A percentile compares a stretch with the other conserved stretches of the same genome.
Conservation (phyloP, 2,888 invertebrate genomes). For the Macrophya alboannulata region DNA sequence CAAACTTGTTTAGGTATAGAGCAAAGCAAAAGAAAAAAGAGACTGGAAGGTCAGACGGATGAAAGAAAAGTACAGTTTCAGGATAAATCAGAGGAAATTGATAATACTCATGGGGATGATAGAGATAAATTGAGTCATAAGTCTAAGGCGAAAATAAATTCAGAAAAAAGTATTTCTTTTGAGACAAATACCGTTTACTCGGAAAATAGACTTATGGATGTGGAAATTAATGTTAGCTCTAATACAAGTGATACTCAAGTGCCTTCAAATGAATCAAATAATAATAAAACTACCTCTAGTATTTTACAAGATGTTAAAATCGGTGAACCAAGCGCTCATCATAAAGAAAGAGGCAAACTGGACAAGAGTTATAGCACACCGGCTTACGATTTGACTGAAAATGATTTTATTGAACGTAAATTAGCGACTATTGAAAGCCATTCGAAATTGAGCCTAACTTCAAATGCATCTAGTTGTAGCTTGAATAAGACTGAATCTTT, state of each 20-base stretch:
- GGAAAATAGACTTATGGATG: conserved; percentile 54
- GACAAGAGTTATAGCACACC: conserved; percentile 94
- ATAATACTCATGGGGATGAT: conserved; percentile 60
- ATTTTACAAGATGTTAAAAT: conserved; percentile 56
- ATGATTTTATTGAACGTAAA: conserved; percentile 66
- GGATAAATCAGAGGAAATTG: conserved; percentile 66
- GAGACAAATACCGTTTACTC: conserved; percentile 46
- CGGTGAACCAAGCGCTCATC: conserved; percentile 59
- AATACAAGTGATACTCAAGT: conserved; percentile 65
- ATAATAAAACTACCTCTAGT: conserved; percentile 46
- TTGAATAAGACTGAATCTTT: conserved; percentile 70
- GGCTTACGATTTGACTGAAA: conserved; percentile 86
- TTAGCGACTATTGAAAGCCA: conserved; percentile 63
- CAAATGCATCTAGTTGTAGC: conserved; percentile 65
- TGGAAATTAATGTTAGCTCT: conserved; percentile 60
- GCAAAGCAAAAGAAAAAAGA: conserved; percentile 65
- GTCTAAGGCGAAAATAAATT: conserved; percentile 58
- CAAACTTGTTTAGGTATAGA: conserved; percentile 85
- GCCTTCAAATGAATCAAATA: conserved; percentile 64
- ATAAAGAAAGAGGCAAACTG: conserved; percentile 82
- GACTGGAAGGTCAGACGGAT: conserved; percentile 57
- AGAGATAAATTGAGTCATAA: conserved; percentile 53
- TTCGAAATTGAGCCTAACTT: conserved; percentile 57
- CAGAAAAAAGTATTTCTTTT: conserved; percentile 57
- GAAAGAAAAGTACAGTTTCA: conserved; percentile 71